These are phyloP conservation scores for Atrichornis clamosus DNA, from an alignment of 2,113 vertebrate genomes.

Conservation along the genomic window DNA sequence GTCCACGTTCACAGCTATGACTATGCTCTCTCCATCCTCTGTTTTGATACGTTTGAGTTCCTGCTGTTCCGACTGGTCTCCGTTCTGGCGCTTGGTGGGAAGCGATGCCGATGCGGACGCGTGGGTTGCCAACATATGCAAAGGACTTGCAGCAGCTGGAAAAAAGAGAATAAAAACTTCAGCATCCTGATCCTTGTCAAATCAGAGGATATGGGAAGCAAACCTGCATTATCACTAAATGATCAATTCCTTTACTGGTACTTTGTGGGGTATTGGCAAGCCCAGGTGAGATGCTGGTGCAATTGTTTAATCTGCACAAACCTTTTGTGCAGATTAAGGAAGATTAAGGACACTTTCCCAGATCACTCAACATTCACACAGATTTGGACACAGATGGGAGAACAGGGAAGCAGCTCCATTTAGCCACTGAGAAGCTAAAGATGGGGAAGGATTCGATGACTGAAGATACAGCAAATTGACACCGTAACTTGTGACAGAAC, in stretches of 20 bases:
- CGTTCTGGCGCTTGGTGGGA: constrained; percentile 93
- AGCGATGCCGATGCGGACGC: constrained; percentile 92
- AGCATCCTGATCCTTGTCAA: background rate
- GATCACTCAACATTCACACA: background rate
- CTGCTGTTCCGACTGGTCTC: constrained; percentile 80
- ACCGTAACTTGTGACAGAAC: background rate
- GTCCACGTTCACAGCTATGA: constrained; percentile 78
- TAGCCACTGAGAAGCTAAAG: background rate
- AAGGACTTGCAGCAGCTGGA: constrained; percentile 85
- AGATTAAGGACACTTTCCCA: background rate
- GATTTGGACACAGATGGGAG: background rate
- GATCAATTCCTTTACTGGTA: background rate
- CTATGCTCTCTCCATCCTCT: constrained; percentile 76
- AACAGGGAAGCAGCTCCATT: background rate
- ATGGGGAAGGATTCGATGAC: background rate
- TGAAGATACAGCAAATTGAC: background rate
- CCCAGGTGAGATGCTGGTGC: background rate
- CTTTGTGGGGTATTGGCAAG: accelerated
- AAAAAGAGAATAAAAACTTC: background rate
- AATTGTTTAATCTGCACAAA: background rate
- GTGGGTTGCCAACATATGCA: constrained; percentile 92
- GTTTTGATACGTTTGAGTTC: constrained; percentile 87
- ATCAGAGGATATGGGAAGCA: background rate
- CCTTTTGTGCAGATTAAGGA: background rate
- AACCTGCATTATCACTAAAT: background rate